Conservation (phyloP, 2,888 invertebrate species). For the Pogonocherus hispidulus region DNA sequence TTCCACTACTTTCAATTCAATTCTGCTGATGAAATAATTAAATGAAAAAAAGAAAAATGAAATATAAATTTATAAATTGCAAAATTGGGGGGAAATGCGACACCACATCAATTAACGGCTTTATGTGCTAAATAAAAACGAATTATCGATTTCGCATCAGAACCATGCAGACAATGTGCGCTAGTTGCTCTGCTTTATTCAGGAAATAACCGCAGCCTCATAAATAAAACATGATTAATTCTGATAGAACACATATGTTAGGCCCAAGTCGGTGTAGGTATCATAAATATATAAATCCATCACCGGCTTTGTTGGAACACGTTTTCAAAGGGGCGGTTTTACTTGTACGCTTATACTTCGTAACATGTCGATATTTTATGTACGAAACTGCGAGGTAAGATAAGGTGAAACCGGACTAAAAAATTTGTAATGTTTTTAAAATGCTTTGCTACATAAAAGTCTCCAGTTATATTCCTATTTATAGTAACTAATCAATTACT, state of each 20-base stretch:
- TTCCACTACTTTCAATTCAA: no score
- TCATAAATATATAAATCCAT: constrained; percentile 39
- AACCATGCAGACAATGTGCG: constrained; percentile 4
- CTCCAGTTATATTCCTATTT: no score
- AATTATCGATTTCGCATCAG: constrained; percentile 27
- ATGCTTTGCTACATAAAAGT: neutral
- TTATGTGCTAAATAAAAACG: no score
- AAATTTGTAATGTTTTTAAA: neutral
- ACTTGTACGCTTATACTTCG: neutral
- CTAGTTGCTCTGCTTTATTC: neutral
- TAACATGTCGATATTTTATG: constrained; percentile 28
- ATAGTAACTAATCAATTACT: no score
- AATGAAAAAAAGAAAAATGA: no score
- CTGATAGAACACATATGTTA: constrained; percentile 38
- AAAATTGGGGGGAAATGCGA: no score
- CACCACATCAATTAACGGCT: no score
- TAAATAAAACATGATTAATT: constrained; percentile 45
- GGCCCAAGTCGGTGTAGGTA: constrained; percentile 33
- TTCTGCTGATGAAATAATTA: no score
- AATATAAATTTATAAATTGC: no score
- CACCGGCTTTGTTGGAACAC: constrained; percentile 29
- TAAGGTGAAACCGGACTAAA: neutral
- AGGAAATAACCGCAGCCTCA: constrained; percentile 31
- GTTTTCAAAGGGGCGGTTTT: constrained; percentile 26
- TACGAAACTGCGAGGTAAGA: neutral